These are phyloP conservation scores for Himalopsyche kuldschensis DNA, from an alignment of 2,888 invertebrate genomes.

Conservation along the genomic window DNA sequence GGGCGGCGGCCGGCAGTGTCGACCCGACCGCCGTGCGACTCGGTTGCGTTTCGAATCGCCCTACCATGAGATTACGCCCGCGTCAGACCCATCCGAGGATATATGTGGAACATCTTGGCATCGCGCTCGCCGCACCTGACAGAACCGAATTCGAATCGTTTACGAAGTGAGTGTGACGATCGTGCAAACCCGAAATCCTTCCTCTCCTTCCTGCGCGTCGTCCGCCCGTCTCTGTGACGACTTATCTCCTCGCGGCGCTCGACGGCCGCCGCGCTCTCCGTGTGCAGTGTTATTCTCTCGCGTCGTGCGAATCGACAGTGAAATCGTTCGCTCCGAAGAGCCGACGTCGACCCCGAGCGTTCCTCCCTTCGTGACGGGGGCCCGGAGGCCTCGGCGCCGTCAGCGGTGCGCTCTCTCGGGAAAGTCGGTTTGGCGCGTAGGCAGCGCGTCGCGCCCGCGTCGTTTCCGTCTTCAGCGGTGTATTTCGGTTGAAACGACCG, in stretches of 20 bases:
- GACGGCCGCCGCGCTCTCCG: conserved; percentile 10
- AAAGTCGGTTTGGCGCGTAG: neutral
- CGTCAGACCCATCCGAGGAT: conserved; percentile 25
- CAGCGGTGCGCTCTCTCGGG: neutral
- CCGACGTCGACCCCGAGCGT: neutral
- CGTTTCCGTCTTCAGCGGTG: neutral
- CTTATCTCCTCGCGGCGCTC: neutral
- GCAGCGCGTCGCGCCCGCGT: neutral
- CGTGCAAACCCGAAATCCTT: neutral
- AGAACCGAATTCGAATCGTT: conserved; percentile 29
- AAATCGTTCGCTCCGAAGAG: neutral
- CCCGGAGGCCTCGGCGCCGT: conserved; percentile 57
- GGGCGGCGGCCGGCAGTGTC: conserved; percentile 58
- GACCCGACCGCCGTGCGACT: conserved; percentile 61
- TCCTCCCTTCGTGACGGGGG: conserved; percentile 44
- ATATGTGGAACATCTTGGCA: conserved; percentile 22
- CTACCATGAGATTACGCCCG: conserved; percentile 33
- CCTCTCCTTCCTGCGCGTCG: neutral
- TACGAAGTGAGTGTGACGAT: conserved; percentile 28
- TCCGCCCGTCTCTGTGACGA: neutral
- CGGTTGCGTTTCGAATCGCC: conserved; percentile 54
- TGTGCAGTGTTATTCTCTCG: neutral
- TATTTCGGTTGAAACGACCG: neutral
- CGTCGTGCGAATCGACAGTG: neutral
- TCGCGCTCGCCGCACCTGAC: conserved; percentile 7